A percentile compares a stretch with the other conserved stretches of the same genome.
Evolutionary conservation across 2,797 vertebrate species (phyloP).

Genomic region (Cottoperca gobio): DNA sequence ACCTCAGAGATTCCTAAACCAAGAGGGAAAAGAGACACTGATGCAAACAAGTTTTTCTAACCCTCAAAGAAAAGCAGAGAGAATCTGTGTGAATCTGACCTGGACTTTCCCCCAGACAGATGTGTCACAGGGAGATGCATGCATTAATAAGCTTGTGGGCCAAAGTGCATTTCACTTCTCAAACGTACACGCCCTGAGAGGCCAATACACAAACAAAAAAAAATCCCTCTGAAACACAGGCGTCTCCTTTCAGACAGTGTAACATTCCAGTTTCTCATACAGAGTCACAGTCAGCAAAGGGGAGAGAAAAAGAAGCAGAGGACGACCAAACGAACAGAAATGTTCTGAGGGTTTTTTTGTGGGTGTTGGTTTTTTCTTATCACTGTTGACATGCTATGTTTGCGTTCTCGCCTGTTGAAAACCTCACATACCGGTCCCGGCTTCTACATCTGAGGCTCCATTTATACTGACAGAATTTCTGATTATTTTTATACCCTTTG

Average conservation of each 20-base stretch:
- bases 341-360: slow-evolving; percentile 20
- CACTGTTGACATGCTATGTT: slow-evolving; percentile 23
- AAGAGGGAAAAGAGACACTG: slow-evolving; percentile 15
- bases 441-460: slow-evolving; percentile 21
- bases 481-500: slow-evolving; percentile 38
- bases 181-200: slow-evolving; percentile 14
- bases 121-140: slow-evolving; percentile 34
- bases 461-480: slow-evolving; percentile 35
- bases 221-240: slow-evolving; percentile 12
- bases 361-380: slow-evolving; percentile 25
- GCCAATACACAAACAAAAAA: slow-evolving; percentile 15
- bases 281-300: slow-evolving; percentile 1
- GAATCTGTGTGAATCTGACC: slow-evolving; percentile 25
- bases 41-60: slow-evolving; percentile 18
- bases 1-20: slow-evolving; percentile 21
- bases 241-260: slow-evolving; percentile 16
- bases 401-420: slow-evolving; percentile 39
- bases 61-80: slow-evolving; percentile 19
- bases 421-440: slow-evolving; percentile 27
- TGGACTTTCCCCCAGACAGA: slow-evolving; percentile 30
- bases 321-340: slow-evolving; percentile 26
- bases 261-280: slow-evolving; percentile 22
- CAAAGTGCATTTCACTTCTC: slow-evolving; percentile 9
- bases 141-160: slow-evolving; percentile 35
- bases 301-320: not conserved